Percentiles rank a stretch among this genome's conserved stretches.
Evolutionary conservation across 2,797 vertebrate species (phyloP).

Genomic region (Carduelis carduelis): DNA sequence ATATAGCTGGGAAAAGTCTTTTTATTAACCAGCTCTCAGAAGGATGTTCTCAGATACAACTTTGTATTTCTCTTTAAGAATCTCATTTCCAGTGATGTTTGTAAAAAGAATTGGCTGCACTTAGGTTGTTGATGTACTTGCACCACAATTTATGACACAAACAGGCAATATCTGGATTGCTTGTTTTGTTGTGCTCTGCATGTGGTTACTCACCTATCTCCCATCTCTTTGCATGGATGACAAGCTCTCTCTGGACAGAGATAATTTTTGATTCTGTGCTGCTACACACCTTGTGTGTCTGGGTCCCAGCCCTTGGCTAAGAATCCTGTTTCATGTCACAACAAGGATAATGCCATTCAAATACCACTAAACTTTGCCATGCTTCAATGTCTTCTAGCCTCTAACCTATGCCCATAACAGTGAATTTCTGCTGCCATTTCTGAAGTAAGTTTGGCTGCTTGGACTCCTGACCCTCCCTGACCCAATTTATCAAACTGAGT

Average conservation of each 20-base stretch:
- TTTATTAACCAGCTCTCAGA: constrained; percentile 25
- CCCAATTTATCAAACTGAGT: not conserved
- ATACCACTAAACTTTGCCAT: not conserved
- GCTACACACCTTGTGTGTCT: fast-evolving
- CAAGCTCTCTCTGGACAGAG: not conserved
- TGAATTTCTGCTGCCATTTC: constrained; percentile 12
- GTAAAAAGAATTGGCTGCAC: not conserved
- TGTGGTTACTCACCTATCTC: not conserved
- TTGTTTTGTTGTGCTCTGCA: not conserved
- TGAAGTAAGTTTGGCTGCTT: not conserved
- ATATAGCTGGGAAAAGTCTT: not conserved
- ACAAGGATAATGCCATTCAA: constrained; percentile 7
- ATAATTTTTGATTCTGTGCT: not conserved
- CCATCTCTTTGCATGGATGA: not conserved
- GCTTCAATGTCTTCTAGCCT: not conserved
- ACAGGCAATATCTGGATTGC: not conserved
- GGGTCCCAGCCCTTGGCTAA: not conserved
- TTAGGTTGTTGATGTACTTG: not conserved
- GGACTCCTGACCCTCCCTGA: not conserved
- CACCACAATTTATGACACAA: not conserved
- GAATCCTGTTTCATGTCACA: not conserved
- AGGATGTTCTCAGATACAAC: not conserved
- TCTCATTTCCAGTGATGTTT: not conserved
- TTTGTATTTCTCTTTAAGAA: not conserved
- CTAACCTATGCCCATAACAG: not conserved